Evolutionary conservation across 2,797 vertebrate genomes (phyloP).

Genomic region (Hippocampus kuda): DNA sequence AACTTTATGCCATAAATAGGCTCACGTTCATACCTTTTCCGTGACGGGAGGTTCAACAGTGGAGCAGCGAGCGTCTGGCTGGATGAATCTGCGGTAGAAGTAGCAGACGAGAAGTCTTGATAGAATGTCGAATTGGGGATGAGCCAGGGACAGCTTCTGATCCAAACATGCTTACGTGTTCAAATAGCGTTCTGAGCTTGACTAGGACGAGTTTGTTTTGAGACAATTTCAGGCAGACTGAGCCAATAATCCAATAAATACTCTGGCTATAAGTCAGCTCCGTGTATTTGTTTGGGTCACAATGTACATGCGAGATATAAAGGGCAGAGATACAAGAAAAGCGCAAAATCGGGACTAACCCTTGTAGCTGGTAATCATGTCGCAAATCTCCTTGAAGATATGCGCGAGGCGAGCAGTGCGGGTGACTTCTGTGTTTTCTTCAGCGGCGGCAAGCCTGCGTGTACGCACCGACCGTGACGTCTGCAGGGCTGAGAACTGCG

Average conservation of each 20-base stretch:
- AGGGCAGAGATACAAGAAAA: background rate
- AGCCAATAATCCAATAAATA: background rate
- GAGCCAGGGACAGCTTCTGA: background rate
- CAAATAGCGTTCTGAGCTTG: background rate
- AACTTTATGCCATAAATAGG: slow-evolving; percentile 4
- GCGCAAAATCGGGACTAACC: slow-evolving; percentile 58
- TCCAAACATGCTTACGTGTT: background rate
- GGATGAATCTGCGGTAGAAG: slow-evolving; percentile 75
- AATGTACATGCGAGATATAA: too few relatives aligned
- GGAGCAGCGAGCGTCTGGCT: slow-evolving; percentile 86
- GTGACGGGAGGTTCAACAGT: slow-evolving; percentile 85
- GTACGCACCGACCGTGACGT: slow-evolving; percentile 91
- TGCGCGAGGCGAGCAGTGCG: slow-evolving; percentile 95
- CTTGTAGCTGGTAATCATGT: slow-evolving; percentile 95
- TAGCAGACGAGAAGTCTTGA: background rate
- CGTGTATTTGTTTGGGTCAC: background rate
- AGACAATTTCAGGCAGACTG: background rate
- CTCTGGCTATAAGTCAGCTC: background rate
- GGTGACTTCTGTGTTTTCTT: slow-evolving; percentile 94
- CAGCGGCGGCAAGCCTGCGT: slow-evolving; percentile 83
- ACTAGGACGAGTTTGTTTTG: background rate
- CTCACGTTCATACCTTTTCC: slow-evolving; percentile 80
- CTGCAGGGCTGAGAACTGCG: slow-evolving; percentile 96
- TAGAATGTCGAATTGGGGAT: background rate
- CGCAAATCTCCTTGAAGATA: slow-evolving; percentile 98